These are phyloP conservation scores for Noctua comes DNA, from an alignment of 2,888 invertebrate species.

Conservation along the genomic window DNA sequence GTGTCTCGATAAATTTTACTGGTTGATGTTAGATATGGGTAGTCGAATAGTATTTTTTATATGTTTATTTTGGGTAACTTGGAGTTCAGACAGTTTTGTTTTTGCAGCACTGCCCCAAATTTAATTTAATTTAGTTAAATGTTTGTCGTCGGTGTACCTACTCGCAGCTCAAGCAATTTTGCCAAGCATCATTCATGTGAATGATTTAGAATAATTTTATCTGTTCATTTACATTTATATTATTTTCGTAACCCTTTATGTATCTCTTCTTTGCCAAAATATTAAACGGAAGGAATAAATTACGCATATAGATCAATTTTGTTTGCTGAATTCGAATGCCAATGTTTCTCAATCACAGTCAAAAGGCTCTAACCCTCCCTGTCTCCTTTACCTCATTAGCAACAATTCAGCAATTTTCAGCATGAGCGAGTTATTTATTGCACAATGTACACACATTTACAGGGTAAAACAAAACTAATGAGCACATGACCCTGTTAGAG, in stretches of 20 bases:
- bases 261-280: conserved; percentile 27
- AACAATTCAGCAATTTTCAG: neutral
- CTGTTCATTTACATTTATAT: conserved; percentile 56
- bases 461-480: neutral
- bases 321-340: neutral
- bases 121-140: neutral
- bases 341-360: neutral
- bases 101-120: too few species aligned
- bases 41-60: too few species aligned
- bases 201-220: conserved; percentile 43
- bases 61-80: too few species aligned
- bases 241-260: conserved; percentile 32
- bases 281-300: conserved; percentile 21
- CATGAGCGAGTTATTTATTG: neutral
- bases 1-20: too few species aligned
- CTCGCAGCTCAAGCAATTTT: conserved; percentile 1
- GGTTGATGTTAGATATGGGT: too few species aligned
- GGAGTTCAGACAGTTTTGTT: too few species aligned
- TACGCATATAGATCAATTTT: conserved; percentile 5
- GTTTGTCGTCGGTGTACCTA: conserved; percentile 1
- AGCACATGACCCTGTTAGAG: neutral
- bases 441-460: neutral
- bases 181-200: conserved; percentile 19
- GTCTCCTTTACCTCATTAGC: neutral
- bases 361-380: neutral